Conservation (phyloP, 2,113 vertebrate genomes). For the Calyptommatus sinebrachiatus region DNA sequence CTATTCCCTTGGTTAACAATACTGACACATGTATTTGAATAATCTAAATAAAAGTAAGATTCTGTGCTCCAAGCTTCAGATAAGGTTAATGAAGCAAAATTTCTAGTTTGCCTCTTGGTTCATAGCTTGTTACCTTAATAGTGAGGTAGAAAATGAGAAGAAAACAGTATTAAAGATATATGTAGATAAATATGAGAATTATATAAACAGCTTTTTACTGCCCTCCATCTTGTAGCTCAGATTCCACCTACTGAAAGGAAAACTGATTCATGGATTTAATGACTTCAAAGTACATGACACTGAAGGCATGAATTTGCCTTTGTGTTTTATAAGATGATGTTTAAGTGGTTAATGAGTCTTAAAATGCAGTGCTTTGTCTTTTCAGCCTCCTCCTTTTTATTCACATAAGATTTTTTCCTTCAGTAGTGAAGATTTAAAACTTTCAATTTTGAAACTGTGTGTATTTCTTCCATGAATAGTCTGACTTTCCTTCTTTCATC, state of each 20-base stretch:
- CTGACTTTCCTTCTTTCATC: too few species aligned
- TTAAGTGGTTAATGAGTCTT: neutral
- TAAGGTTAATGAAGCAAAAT: neutral
- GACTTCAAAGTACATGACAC: neutral
- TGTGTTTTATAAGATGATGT: neutral
- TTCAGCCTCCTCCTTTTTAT: fast-evolving
- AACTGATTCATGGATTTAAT: neutral
- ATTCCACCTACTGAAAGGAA: neutral
- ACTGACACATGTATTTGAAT: too few species aligned
- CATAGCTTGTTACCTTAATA: neutral
- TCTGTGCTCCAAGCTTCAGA: too few species aligned
- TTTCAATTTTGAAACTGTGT: neutral
- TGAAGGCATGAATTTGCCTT: neutral
- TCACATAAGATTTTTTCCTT: neutral
- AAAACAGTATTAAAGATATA: neutral
- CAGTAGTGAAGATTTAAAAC: neutral
- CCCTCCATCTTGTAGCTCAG: neutral
- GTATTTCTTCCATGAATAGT: neutral
- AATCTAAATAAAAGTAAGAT: neutral
- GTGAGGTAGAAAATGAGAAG: neutral
- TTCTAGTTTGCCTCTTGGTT: neutral
- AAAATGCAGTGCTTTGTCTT: constrained; percentile 29
- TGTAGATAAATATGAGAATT: neutral
- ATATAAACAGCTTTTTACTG: neutral
- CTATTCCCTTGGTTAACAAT: too few species aligned